Percentiles rank a stretch among this genome's conserved stretches.
Conservation (phyloP, 2,888 invertebrate genomes). For the Theodoxus fluviatilis region DNA sequence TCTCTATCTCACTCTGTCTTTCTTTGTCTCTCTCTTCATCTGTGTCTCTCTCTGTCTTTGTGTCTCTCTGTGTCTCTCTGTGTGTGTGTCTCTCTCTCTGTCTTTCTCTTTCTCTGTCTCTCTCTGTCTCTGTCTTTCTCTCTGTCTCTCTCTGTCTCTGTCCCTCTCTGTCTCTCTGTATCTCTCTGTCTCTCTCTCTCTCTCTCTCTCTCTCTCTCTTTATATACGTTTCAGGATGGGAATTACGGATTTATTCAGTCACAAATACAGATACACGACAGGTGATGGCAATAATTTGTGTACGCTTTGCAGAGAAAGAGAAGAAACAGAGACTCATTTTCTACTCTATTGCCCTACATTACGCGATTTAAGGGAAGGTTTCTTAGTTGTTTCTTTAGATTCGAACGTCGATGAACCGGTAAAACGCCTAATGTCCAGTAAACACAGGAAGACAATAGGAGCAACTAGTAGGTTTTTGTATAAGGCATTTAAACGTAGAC, state of each 20-base stretch:
- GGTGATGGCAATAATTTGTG: no score
- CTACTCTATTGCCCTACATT: not conserved
- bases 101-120: not conserved
- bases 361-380: no score
- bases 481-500: no score
- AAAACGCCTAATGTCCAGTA: no score
- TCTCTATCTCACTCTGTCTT: not conserved
- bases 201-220: slow-evolving; percentile 13
- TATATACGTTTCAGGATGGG: not conserved
- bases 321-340: not conserved
- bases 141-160: not conserved
- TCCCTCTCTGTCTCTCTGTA: slow-evolving; percentile 19
- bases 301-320: not conserved
- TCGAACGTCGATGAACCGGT: no score
- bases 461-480: no score
- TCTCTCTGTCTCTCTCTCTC: slow-evolving; percentile 6
- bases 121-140: not conserved
- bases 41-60: not conserved
- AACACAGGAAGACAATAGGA: no score
- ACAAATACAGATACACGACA: not conserved
- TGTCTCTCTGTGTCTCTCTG: not conserved
- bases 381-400: no score
- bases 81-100: slow-evolving; percentile 20
- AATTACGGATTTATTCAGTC: not conserved
- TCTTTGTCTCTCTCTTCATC: not conserved